These are phyloP conservation scores for Aselliscus stoliczkanus DNA, from an alignment of 2,797 vertebrate genomes.

Conservation along the genomic window DNA sequence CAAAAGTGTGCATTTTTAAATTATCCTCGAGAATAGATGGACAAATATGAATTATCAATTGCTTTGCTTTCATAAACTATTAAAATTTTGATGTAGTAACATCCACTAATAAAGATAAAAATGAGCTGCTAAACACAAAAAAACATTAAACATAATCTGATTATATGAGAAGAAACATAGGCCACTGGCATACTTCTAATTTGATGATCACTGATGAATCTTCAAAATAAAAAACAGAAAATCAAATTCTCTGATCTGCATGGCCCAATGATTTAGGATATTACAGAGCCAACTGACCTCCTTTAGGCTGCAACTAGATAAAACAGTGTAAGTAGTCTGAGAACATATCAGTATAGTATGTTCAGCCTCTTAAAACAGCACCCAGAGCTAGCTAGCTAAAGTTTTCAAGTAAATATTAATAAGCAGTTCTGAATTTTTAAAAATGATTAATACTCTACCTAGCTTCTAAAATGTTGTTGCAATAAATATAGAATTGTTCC, in stretches of 20 bases:
- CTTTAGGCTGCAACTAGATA: conserved; percentile 9
- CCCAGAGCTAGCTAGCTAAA: background rate
- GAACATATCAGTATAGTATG: background rate
- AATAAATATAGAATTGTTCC: background rate
- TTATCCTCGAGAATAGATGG: background rate
- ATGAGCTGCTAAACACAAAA: conserved; percentile 33
- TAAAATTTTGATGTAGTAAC: conserved; percentile 18
- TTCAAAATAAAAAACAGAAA: conserved; percentile 53
- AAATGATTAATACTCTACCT: background rate
- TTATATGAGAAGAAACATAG: conserved; percentile 46
- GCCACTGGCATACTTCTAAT: conserved; percentile 35
- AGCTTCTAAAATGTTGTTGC: background rate
- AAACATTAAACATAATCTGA: conserved; percentile 41
- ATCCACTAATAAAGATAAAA: conserved; percentile 49
- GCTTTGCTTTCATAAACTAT: conserved; percentile 37
- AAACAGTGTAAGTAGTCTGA: background rate
- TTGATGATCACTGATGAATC: conserved; percentile 47
- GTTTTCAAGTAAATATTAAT: conserved; percentile 1
- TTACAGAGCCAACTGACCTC: conserved; percentile 34
- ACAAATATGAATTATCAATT: background rate
- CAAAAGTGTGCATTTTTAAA: background rate
- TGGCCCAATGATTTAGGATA: conserved; percentile 20
- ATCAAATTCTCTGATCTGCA: conserved; percentile 54
- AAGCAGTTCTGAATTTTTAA: background rate
- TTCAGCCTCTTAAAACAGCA: background rate